These are phyloP conservation scores for Troilus luridus DNA, from an alignment of 2,888 invertebrate genomes.

Conservation along the genomic window DNA sequence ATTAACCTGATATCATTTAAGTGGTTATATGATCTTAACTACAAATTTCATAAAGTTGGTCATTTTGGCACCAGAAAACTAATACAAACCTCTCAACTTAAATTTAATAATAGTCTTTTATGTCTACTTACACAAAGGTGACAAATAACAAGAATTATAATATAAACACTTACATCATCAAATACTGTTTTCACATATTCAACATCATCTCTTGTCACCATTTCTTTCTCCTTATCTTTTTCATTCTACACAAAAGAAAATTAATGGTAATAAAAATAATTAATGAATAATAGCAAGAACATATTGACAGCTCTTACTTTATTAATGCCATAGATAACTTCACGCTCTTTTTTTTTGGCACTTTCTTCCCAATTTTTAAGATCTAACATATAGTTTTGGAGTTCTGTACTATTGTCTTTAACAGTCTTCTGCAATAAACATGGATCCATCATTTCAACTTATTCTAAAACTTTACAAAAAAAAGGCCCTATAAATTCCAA, in stretches of 20 bases:
- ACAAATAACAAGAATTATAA: neutral
- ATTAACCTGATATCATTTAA: too few relatives aligned
- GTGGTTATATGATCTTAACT: too few relatives aligned
- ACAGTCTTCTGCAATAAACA: conserved; percentile 80
- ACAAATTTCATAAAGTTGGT: too few relatives aligned
- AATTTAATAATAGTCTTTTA: neutral
- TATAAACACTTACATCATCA: conserved; percentile 67
- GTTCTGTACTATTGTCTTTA: conserved; percentile 79
- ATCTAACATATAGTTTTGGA: conserved; percentile 73
- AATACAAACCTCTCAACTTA: neutral
- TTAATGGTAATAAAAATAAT: neutral
- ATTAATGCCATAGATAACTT: conserved; percentile 38
- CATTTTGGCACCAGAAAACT: too few relatives aligned
- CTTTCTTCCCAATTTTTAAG: conserved; percentile 65
- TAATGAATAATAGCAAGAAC: neutral
- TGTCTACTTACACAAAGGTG: neutral
- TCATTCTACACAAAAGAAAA: conserved; percentile 23
- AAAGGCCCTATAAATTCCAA: neutral
- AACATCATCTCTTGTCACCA: conserved; percentile 51
- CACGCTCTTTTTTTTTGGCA: conserved; percentile 65
- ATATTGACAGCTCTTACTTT: neutral
- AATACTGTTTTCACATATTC: conserved; percentile 56
- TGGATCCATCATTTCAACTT: conserved; percentile 71
- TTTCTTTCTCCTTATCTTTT: neutral
- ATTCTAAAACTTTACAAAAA: neutral